Conservation (phyloP, 2,888 invertebrate genomes). For the Eupithecia abbreviata region DNA sequence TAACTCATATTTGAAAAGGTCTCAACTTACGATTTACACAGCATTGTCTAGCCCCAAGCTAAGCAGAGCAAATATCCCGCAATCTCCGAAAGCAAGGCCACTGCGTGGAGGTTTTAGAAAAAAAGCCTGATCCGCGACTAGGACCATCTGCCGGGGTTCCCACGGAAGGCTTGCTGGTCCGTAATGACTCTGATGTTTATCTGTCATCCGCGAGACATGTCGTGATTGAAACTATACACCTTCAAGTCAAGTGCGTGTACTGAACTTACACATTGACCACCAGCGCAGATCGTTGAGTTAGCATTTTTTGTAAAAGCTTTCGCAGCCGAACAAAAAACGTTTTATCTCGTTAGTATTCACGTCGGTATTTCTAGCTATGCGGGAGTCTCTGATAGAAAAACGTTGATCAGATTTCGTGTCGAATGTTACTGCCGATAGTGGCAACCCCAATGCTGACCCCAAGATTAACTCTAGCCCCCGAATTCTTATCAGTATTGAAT, state of each 20-base stretch:
- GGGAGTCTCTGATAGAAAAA: no score
- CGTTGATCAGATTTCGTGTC: no score
- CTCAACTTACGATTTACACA: no score
- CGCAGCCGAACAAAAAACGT: no score
- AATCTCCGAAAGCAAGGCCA: constrained; percentile 42
- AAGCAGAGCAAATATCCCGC: neutral
- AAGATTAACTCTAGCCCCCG: neutral
- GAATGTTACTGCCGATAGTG: neutral
- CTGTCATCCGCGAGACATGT: constrained; percentile 36
- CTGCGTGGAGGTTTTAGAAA: constrained; percentile 65
- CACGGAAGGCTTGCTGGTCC: constrained; percentile 76
- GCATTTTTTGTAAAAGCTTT: neutral
- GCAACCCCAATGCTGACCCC: neutral
- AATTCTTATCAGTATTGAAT: no score
- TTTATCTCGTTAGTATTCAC: neutral
- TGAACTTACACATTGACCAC: neutral
- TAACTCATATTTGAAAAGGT: no score
- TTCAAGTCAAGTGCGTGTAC: neutral
- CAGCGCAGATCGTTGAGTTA: neutral
- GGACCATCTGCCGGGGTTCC: constrained; percentile 77
- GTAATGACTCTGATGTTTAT: constrained; percentile 45
- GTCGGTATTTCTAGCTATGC: neutral
- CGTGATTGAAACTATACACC: constrained; percentile 9
- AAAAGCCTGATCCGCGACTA: constrained; percentile 63
- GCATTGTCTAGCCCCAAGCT: no score